Evolutionary conservation across 2,113 vertebrate genomes (phyloP), one percentile per base, ranked within the genome.

Genomic region (Anthoscopus minutus): DNA sequence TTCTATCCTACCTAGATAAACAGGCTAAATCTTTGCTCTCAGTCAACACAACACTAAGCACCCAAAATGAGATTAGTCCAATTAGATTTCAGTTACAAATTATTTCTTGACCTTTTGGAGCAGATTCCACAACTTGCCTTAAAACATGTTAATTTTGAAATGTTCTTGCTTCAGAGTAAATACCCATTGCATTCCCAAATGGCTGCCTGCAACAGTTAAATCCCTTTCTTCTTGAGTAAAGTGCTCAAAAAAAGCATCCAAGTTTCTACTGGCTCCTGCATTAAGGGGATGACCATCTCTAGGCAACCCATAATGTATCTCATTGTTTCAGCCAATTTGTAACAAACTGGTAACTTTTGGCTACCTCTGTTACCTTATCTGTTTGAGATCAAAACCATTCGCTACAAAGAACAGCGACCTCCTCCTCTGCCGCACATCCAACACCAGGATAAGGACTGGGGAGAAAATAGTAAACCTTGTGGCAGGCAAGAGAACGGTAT

Each of bases 401-500:
- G 18, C 6, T 38, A 14, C 8, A 25, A 38, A 60, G 11, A 74
- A 1, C 13, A 60, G 5, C 27, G 65, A 5, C 12, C 1, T 13
- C 3, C 4, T 70, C 5, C 13, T 8, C 12, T 0, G 0, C 15
- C 33, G 13, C 5, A 7, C 4, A 11, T 21, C 8, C 11, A 69
- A 53, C 7, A 33, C 3, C 10, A 66, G 27, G 7, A 35, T 33
- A 30, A 89, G 21, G 17, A 61, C 31, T 21, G 8, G 2, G 12
- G 6, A 74, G 15, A 44, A 70, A 25, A 22, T 66, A 35, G 7
- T 16, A 42, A 73, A 78, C 65, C 8, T 23, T 60, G 4, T 38
- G 25, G 15, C 14, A 57, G 58, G 35, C 79, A 74, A 87, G 19
- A 40, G 8, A 57, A 28, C 7, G 3, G 3, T 57, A 14, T 58